Conservation (phyloP, 1,140 invertebrate species). For the Drosophila melanogaster region Release_6_plus_ISO1_MT NT_037436.4:7405501-7406000, state of each 20-base stretch:
- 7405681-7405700: background rate
- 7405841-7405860: slow-evolving; percentile 26
- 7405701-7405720: slow-evolving; percentile 45
- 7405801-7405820: slow-evolving; percentile 85
- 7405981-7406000: slow-evolving; percentile 64
- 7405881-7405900: slow-evolving; percentile 83
- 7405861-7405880: slow-evolving; percentile 64
- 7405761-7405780: slow-evolving; percentile 25
- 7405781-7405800: slow-evolving; percentile 84
- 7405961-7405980: slow-evolving; percentile 44
- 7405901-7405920: slow-evolving; percentile 85
- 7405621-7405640: slow-evolving; percentile 81
- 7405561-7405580: slow-evolving; percentile 71
- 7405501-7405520: slow-evolving; percentile 36
- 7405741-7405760: background rate
- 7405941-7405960: slow-evolving; percentile 77
- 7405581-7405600: slow-evolving; percentile 57
- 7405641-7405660: slow-evolving; percentile 74
- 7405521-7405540: slow-evolving; percentile 59
- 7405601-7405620: slow-evolving; percentile 78
- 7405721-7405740: slow-evolving; percentile 62
- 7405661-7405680: slow-evolving; percentile 77
- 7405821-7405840: slow-evolving; percentile 60
- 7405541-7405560: slow-evolving; percentile 36
- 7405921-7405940: slow-evolving; percentile 84